phyloP scores from a whole-genome alignment of 35 echinoderm and acorn worm genomes.

The Ophioderma brevispina region DNA sequence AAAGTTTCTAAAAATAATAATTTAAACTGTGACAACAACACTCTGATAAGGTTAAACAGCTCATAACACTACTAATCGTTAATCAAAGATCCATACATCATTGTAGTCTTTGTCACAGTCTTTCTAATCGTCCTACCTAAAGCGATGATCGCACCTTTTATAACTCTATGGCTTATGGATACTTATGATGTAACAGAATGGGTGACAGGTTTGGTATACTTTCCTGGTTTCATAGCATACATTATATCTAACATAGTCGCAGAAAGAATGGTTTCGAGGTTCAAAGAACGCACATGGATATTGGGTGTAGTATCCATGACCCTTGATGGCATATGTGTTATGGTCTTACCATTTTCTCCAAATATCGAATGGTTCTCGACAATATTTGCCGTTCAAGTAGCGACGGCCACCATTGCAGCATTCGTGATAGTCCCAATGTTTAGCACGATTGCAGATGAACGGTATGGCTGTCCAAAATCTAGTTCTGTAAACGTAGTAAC shows the following conservation, averaged over 20 bases:
- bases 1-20: not conserved
- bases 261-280: not conserved
- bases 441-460: not conserved
- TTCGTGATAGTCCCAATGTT: not conserved
- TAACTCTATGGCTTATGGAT: not conserved
- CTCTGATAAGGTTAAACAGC: not conserved
- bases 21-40: not conserved
- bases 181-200: not conserved
- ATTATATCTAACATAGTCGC: not conserved
- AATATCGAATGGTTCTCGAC: not conserved
- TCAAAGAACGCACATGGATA: not conserved
- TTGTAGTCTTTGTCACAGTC: not conserved
- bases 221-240: not conserved
- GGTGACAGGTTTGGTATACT: not conserved
- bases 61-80: not conserved
- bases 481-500: not conserved
- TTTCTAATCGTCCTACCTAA: not conserved
- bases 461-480: not conserved
- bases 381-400: not conserved
- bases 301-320: not conserved
- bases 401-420: not conserved
- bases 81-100: not conserved
- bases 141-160: not conserved
- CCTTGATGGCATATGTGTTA: not conserved
- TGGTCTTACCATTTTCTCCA: not conserved